phyloP scores from a whole-genome alignment of 2,888 invertebrate species.

The Agrochola lychnidis region DNA sequence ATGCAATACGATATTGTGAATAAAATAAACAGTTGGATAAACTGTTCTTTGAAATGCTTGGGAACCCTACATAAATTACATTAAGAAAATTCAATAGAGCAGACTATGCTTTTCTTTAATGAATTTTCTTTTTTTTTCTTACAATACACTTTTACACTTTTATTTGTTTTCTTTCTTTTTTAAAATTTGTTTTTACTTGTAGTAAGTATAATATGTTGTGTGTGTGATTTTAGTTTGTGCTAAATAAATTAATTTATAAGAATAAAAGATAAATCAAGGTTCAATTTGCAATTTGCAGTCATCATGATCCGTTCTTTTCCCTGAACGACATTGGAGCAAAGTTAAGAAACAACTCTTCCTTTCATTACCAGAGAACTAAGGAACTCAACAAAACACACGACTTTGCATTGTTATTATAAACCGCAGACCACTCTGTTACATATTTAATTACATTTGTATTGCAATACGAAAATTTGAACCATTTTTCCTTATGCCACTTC shows the following conservation, averaged over 20 bases:
- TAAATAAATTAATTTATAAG: too few relatives aligned
- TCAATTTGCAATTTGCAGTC: not conserved
- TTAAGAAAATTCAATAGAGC: not conserved
- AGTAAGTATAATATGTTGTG: too few relatives aligned
- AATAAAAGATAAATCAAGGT: not conserved
- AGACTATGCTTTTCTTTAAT: not conserved
- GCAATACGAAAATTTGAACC: slow-evolving; percentile 66
- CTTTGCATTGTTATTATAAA: slow-evolving; percentile 25
- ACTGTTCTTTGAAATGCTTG: not conserved
- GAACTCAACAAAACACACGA: slow-evolving; percentile 13
- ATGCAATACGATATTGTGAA: not conserved
- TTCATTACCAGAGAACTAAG: not conserved
- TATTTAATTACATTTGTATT: slow-evolving; percentile 63
- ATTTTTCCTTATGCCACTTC: slow-evolving; percentile 67
- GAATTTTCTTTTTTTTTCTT: not conserved
- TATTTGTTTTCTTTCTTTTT: too few relatives aligned
- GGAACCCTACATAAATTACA: not conserved
- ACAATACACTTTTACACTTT: too few relatives aligned
- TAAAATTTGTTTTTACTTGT: too few relatives aligned
- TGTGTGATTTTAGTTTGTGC: too few relatives aligned
- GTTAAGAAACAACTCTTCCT: not conserved
- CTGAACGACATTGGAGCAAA: too few relatives aligned
- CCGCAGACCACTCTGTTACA: slow-evolving; percentile 45
- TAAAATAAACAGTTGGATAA: not conserved
- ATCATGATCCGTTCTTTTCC: not conserved